Evolutionary conservation across 2,797 vertebrate species (phyloP), one percentile per base, ranked within the genome.

Genomic region (Rhabdomys pumilio): DNA sequence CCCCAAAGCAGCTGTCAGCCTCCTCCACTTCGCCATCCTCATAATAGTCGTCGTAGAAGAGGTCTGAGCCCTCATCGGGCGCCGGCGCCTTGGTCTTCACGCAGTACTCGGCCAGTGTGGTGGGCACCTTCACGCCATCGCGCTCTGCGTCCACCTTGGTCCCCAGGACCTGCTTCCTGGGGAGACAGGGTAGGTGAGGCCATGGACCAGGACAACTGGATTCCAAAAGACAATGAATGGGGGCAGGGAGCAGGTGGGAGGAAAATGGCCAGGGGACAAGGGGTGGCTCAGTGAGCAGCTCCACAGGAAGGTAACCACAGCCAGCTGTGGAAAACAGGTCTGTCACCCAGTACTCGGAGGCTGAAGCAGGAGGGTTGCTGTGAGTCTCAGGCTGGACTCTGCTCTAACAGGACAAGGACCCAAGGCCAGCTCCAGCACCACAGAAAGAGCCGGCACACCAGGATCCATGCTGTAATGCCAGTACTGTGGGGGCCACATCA

Each of bases 31-130:
- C 99, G 0, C 99, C 99, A 3, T 99, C 99, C 22, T 99, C 99
- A 0, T 99, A 99, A 98, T 99, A 99, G 98, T 99, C 99, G 0
- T 99, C 99, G 0, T 99, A 99, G 97, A 99, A 99, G 86, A 99
- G 99, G 98, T 99, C 99, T 0, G 99, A 99, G 97, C 99, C 99
- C 91, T 99, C 99, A 7, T 99, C 99, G 0, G 99, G 99, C 34
- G 98, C 98, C 0, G 99, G 99, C 24, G 99, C 99, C 95, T 99
- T 99, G 76, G 99, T 99, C 98, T 99, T 99, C 87, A 99, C 99
- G 0, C 99, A 99, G 97, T 99, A 99, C 97, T 99, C 99, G 0
- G 99, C 99, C 98, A 99, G 97, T 0, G 99, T 99, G 95, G 99
- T 98, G n/a, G 99, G 99, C 22, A 99, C 99, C 97, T 99, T 99